A percentile compares a stretch with the other conserved stretches of the same genome.
Conservation (phyloP, 2,797 vertebrate species). For the Psittacula echo region DNA sequence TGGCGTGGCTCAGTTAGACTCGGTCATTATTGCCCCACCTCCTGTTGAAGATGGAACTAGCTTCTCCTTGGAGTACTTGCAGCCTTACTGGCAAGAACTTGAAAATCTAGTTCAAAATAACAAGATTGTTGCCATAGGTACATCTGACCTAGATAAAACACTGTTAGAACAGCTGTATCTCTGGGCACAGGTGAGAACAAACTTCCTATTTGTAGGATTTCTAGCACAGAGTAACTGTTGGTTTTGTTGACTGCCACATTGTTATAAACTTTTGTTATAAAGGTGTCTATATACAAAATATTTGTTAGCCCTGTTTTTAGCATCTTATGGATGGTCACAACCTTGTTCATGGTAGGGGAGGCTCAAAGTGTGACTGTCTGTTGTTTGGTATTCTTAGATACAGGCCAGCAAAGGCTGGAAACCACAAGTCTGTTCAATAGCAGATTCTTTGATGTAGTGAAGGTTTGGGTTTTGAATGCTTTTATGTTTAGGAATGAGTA, state of each 20-base stretch:
- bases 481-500: neutral
- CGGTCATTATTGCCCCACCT: conserved; percentile 93
- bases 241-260: neutral
- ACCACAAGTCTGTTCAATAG: neutral
- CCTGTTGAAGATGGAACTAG: conserved; percentile 82
- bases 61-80: conserved; percentile 88
- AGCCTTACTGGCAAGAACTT: conserved; percentile 93
- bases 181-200: conserved; percentile 91
- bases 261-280: neutral
- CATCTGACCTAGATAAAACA: conserved; percentile 95
- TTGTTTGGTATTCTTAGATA: neutral
- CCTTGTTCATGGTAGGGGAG: neutral
- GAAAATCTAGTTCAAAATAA: conserved; percentile 89
- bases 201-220: neutral
- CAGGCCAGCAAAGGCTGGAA: neutral
- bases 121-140: conserved; percentile 92
- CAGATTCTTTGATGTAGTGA: neutral
- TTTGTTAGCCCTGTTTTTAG: neutral
- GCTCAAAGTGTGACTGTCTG: neutral
- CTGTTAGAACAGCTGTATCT: conserved; percentile 93
- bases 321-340: neutral
- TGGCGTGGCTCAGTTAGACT: conserved; percentile 93
- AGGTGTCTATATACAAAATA: neutral
- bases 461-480: neutral
- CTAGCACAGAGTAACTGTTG: neutral